Base-by-base conservation (phyloP, 2,888 invertebrate genomes). In the Deroplatys truncata region DNA sequence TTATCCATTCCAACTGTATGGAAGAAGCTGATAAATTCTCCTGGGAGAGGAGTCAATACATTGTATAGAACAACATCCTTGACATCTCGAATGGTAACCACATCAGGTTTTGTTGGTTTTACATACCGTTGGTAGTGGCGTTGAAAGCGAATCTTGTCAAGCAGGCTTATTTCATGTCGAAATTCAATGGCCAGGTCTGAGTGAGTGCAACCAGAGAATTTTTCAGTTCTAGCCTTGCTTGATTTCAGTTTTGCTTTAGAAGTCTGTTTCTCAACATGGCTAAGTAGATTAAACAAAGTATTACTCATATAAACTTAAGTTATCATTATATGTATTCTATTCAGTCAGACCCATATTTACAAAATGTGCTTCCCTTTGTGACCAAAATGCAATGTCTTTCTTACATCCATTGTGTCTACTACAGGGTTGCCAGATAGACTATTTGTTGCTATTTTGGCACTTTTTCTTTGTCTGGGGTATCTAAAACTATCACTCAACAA, bases 51-150 rank as follows among this genome's bases (percentile, higher is more conserved):
- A 91, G 95, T 95, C 8, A 94, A 94, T 91, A 94, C 95, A 90
- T 96, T 92, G 89, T 91, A 93, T 82, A 93, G 88, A 16, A 95
- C 95, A 90, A 96, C 94, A 91, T 96, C 95, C 92, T 95, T 95
- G 43, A 96, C 92, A 91, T 95, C 95, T 93, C 95, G 94, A 91
- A 95, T 94, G 92, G 95, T 95, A 85, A 96, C 94, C 72, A 96
- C 93, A 90, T 95, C 95, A 15, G 94, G 92, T 91, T 95, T 94
- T 29, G 93, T 94, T 10, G 94, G 93, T 92, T 94, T 93, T 72
- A 95, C 92, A 93, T 95, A 95, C 91, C 96, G 94, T 93, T 95
- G 95, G 92, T 94, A 95, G 90, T 94, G 93, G 91, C 95, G 94
- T 89, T 95, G 94, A 93, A 95, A 96, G 91, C 94, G 94, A 88